A percentile compares a stretch with the other conserved stretches of the same genome.
Evolutionary conservation across 2,888 invertebrate species (phyloP).

Genomic region (Chymomyza fuscimana): DNA sequence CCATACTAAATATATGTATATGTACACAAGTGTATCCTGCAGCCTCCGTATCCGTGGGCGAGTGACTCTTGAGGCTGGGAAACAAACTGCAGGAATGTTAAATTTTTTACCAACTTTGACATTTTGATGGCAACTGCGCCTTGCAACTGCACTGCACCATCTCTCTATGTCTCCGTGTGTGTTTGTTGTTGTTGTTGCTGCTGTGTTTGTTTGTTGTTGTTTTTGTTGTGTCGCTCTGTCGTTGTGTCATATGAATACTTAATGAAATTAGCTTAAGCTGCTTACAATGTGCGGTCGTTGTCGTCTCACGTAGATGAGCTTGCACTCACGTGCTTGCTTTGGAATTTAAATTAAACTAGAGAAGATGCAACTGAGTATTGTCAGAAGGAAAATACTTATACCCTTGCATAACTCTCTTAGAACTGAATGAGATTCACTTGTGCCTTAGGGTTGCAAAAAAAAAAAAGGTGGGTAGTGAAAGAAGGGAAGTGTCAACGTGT

Average conservation of each 20-base stretch:
- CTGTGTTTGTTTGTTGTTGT: slow-evolving; percentile 11
- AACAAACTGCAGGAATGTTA: slow-evolving; percentile 7
- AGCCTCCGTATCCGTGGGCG: background rate
- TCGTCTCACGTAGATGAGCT: slow-evolving; percentile 10
- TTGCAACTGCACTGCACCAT: slow-evolving; percentile 7
- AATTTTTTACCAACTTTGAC: slow-evolving; percentile 36
- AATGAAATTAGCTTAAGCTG: slow-evolving; percentile 69
- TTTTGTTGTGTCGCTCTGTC: slow-evolving; percentile 23
- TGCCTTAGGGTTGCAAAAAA: no score
- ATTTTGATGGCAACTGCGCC: slow-evolving; percentile 32
- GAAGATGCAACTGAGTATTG: background rate
- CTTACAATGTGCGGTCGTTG: slow-evolving; percentile 54
- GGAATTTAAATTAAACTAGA: slow-evolving; percentile 28
- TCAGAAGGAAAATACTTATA: background rate
- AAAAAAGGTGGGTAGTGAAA: background rate
- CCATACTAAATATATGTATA: background rate
- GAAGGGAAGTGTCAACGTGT: background rate
- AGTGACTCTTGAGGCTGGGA: background rate
- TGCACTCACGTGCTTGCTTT: slow-evolving; percentile 28
- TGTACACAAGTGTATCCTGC: background rate
- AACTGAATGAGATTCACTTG: background rate
- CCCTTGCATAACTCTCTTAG: background rate
- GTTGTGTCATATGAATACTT: slow-evolving; percentile 64
- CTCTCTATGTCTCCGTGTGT: slow-evolving; percentile 9
- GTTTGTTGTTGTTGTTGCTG: slow-evolving; percentile 4